phyloP scores from a whole-genome alignment of 2,113 vertebrate genomes.

The Tenrec ecaudatus region DNA sequence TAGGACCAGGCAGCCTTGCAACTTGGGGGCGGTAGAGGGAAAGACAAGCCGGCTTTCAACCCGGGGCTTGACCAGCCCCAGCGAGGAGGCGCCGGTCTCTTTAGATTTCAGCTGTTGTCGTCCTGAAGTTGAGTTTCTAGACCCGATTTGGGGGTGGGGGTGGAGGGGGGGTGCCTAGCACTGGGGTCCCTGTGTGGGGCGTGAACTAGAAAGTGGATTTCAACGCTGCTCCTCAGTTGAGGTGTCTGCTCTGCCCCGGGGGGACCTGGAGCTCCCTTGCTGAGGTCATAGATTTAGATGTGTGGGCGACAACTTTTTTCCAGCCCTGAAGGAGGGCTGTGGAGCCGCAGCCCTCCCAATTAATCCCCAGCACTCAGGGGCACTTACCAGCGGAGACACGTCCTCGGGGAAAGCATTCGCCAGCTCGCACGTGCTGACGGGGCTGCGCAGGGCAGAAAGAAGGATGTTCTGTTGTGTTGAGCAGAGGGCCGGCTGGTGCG shows the following conservation, averaged over 20 bases:
- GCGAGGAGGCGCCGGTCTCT: no score
- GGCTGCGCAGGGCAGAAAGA: neutral
- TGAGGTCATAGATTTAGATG: neutral
- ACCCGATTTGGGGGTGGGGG: no score
- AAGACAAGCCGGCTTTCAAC: no score
- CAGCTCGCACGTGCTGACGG: fast-evolving
- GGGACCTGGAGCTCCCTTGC: neutral
- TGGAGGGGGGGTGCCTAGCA: no score
- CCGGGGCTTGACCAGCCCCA: no score
- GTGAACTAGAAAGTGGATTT: neutral
- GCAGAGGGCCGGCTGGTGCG: neutral
- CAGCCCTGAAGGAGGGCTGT: neutral
- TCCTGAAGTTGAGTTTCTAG: no score
- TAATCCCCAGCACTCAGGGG: fast-evolving
- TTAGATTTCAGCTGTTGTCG: no score
- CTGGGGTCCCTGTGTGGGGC: no score
- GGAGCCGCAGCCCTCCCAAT: neutral
- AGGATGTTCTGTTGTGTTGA: neutral
- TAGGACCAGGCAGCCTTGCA: neutral
- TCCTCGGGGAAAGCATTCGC: neutral
- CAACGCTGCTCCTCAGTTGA: neutral
- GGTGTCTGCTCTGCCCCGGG: neutral
- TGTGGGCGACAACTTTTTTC: neutral
- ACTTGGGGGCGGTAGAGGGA: neutral
- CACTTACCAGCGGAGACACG: fast-evolving